Base-by-base conservation (phyloP, 1,140 invertebrate species). In the Cydia pomonella region DNA sequence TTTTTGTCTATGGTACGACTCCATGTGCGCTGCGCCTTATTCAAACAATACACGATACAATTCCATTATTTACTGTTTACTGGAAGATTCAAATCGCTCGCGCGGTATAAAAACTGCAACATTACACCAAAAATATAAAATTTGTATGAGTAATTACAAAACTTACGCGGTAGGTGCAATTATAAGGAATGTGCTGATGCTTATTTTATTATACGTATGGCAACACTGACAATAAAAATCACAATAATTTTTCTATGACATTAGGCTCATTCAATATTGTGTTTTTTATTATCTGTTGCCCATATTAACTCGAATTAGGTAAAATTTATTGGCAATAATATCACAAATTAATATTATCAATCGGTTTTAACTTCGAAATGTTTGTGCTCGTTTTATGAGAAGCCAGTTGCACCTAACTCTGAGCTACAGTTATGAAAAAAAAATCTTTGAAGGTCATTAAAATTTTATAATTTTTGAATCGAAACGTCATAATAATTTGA, bases 61-160 rank as follows among this genome's bases (percentile, higher is more conserved):
- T 69, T 69, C 64, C 64, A 18, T 33, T 69, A 38, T 38, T 87
- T 85, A 84, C 85, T 83, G 80, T 88, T 82, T 62, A 62, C 81
- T 81, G 83, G 84, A 84, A 86, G 84, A 82, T 78, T 85, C 80
- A 53, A 80, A 84, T 80, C 73, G 77, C 74, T 62, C 71, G 78
- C 76, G 76, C 76, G 76, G 75, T 82, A 83, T 81, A 87, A 84
- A 85, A 83, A 59, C 75, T 72, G 77, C 75, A 79, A 81, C 76
- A 81, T 80, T 83, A 84, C 82, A 83, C 80, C 81, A 82, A 82
- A 86, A 82, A 82, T 84, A 84, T 80, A 85, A 83, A 83, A 82
- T 83, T 84, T 85, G 79, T 87, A 87, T 85, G 87, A 87, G 86
- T 84, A 84, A 86, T 76, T 82, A 85, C 79, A 81, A 76, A 78